phyloP scores from a whole-genome alignment of 2,113 vertebrate species.

The Hypanus sabinus region DNA sequence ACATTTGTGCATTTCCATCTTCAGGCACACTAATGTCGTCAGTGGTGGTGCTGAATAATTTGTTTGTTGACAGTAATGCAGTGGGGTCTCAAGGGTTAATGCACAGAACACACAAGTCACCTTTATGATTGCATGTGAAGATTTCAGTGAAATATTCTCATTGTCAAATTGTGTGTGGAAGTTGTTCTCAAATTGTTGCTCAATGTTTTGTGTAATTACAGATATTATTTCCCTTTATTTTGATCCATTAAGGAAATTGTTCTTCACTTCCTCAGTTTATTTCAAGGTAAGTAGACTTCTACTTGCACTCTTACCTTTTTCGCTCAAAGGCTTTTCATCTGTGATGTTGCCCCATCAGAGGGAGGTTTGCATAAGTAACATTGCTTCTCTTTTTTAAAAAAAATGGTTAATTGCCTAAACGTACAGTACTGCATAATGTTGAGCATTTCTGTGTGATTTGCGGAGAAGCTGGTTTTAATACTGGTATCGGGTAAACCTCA shows the following conservation, averaged over 20 bases:
- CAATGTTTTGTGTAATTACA: conserved; percentile 49
- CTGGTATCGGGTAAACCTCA: neutral
- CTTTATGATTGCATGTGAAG: neutral
- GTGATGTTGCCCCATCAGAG: neutral
- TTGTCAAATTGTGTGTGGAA: neutral
- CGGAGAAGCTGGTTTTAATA: neutral
- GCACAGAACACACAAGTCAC: neutral
- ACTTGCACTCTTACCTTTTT: too few species aligned
- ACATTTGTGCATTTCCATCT: too few species aligned
- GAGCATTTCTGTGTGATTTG: neutral
- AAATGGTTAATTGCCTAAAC: neutral
- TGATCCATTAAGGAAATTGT: conserved; percentile 73
- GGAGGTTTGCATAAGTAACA: neutral
- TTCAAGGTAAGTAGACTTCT: conserved; percentile 73
- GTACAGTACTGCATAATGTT: neutral
- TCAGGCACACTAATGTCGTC: too few species aligned
- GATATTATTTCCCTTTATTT: conserved; percentile 68
- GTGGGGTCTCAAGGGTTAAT: neutral
- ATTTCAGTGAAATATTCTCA: neutral
- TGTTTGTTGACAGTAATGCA: too few species aligned
- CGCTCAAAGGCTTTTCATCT: too few species aligned
- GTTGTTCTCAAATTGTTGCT: neutral
- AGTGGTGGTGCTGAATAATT: neutral
- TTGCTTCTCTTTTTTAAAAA: neutral
- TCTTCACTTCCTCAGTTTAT: conserved; percentile 79